These are phyloP conservation scores for Lacerta bilineata DNA, from an alignment of 2,797 vertebrate genomes.

Conservation along the genomic window DNA sequence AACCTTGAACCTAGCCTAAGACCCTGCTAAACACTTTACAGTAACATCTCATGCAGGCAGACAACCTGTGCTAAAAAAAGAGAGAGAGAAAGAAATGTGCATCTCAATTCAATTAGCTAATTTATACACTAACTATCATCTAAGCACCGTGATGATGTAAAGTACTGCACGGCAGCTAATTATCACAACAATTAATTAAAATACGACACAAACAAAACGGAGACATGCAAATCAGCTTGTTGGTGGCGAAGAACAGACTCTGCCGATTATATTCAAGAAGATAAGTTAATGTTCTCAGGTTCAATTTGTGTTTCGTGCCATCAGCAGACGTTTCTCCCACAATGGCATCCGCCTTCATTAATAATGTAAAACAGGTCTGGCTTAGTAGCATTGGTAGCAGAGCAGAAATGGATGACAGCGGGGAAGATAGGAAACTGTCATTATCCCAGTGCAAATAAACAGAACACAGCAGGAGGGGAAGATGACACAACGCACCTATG, in stretches of 20 bases:
- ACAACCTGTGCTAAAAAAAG: constrained; percentile 42
- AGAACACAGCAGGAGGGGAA: constrained; percentile 19
- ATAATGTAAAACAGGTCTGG: constrained; percentile 34
- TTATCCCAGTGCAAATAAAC: constrained; percentile 22
- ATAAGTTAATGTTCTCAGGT: constrained; percentile 46
- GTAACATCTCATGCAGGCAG: not conserved
- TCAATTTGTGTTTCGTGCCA: constrained; percentile 38
- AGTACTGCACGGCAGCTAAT: constrained; percentile 43
- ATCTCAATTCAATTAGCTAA: constrained; percentile 53
- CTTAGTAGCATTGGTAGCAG: constrained; percentile 33
- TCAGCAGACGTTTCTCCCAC: constrained; percentile 35
- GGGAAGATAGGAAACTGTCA: constrained; percentile 15
- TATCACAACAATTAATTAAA: constrained; percentile 61
- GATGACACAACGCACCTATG: not conserved
- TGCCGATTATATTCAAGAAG: constrained; percentile 37
- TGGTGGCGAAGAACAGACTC: constrained; percentile 23
- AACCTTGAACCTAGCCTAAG: not conserved
- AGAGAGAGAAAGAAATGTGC: not conserved
- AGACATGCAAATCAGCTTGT: constrained; percentile 51
- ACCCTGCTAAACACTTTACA: not conserved
- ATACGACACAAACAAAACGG: constrained; percentile 55
- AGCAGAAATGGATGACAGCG: constrained; percentile 49
- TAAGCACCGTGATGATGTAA: constrained; percentile 46
- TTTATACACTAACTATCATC: constrained; percentile 43
- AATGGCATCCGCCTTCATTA: not conserved